Base-by-base conservation (phyloP, 1,140 invertebrate genomes). In the Mizuhopecten yessoensis region DNA sequence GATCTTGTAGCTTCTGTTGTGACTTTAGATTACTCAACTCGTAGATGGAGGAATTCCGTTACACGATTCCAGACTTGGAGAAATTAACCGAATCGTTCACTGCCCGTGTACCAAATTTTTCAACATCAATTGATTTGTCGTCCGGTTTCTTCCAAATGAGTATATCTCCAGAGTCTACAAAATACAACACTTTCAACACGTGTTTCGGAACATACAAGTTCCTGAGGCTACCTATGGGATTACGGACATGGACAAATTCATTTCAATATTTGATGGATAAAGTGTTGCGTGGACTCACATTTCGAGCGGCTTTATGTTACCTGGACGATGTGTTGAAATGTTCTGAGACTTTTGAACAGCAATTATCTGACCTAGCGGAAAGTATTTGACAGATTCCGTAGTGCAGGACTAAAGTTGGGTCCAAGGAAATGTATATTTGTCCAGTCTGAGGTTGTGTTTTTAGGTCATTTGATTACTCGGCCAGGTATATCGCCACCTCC, bases 141-240 rank as follows among this genome's bases (percentile, higher is more conserved):
- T 91, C 90, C 20, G 90, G 87, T 75, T 91, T 91, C 57, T 91
- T 91, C 29, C 90, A 91, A 39, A 88, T 90, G 34, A 33, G 90
- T 0, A 90, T 34, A 57, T 86, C 33, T 7, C 20, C 75, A 34
- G 86, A 90, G 5, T 86, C 33, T 23, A 57, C 57, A 29, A 86
- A 87, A 49, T 91, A 91, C 49, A 91, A 87, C 20, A 34, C 88
- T 0, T 91, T 91, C 34, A 88, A 91, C 49, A 91, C 88, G 17
- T 91, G 88, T 20, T 91, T 89, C 34, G 90, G 90, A 9, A 90
- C 90, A 0, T 90, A 57, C 86, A n/a, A n/a, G n/a, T n/a, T n/a
- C n/a, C n/a, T n/a, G n/a, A n/a, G n/a, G n/a, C n/a, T n/a, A n/a
- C n/a, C 90, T 0, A 90, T 90, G 90, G 90, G 86, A 5, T 36